Base-by-base conservation (phyloP, 1,140 invertebrate genomes). In the Philaenus spumarius region DNA sequence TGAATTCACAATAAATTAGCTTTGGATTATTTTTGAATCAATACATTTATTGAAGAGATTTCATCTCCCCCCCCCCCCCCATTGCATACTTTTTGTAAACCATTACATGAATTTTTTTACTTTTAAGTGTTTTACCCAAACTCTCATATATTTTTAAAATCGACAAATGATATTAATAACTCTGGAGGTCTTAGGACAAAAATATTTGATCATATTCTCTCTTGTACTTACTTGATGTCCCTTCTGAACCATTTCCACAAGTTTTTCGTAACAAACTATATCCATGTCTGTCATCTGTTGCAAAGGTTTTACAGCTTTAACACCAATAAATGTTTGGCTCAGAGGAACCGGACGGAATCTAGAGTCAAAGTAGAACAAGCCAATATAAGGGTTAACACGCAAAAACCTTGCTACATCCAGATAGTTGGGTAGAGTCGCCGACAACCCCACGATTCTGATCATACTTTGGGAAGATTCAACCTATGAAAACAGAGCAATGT, bases 391-490 rank as follows among this genome's bases (percentile, higher is more conserved):
- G 77, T 98, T 98, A 0, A 99, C 97, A 46, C 90, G 77, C 12
- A 99, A 77, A 71, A 99, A 99, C 62, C 83, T 75, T 0, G 95
- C 94, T 19, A 99, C 95, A 77, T 99, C 97, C 1, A 95, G 73
- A 70, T 99, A 99, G 75, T 98, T 99, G 2, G 97, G 97, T 55
- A 99, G 73, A 0, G 97, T 99, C 1, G 97, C 97, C 0, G 96
- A 98, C 9, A 99, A 72, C 1, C 96, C 97, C n/a, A 99, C 86
- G 58, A 99, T 97, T 52, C 96, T 79, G 47, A 98, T 98, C 90
- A 97, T 96, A 57, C 85, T 92, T 74, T 99, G 96, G 0, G 90
- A 89, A 11, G 90, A 89, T 70, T 98, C 95, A 0, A 98, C 91
- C 82, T 83, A 64, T 19, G 66, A 66, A 54, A 64, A 9, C 26